These are phyloP conservation scores for Myanophis thanlyinensis DNA, from an alignment of 2,113 vertebrate genomes.

Conservation along the genomic window DNA sequence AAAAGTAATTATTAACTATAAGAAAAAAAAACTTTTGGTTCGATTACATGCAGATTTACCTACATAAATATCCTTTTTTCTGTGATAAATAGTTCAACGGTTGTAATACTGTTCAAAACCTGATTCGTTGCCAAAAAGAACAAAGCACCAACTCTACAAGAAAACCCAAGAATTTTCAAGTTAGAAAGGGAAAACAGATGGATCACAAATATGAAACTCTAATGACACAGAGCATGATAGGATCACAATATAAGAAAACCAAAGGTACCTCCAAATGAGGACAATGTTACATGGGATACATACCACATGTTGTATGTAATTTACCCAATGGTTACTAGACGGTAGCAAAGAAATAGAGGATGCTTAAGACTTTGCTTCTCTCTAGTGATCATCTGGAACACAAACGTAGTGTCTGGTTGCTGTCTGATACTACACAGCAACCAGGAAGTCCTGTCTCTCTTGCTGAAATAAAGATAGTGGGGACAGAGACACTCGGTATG, in stretches of 20 bases:
- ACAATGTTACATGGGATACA: background rate
- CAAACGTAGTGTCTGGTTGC: background rate
- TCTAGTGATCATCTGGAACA: background rate
- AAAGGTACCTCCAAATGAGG: background rate
- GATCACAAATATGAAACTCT: background rate
- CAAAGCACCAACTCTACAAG: conserved; percentile 76
- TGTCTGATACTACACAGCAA: background rate
- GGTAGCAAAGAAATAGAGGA: background rate
- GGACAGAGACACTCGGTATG: background rate
- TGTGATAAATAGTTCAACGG: conserved; percentile 83
- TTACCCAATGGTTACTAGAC: background rate
- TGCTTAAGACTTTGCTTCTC: background rate
- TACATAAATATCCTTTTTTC: conserved; percentile 88
- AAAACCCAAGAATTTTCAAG: background rate
- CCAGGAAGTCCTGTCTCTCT: background rate
- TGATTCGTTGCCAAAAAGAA: conserved; percentile 85
- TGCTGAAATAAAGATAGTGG: background rate
- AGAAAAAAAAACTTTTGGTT: background rate
- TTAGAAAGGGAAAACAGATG: background rate
- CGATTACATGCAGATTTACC: conserved; percentile 46
- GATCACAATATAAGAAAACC: background rate
- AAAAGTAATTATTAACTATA: background rate
- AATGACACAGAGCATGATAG: background rate
- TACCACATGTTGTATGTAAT: background rate
- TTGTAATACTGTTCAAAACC: conserved; percentile 79